Percentiles rank a stretch among this genome's conserved stretches.
Evolutionary conservation across 2,113 vertebrate species (phyloP).

Genomic region (Tichodroma muraria): DNA sequence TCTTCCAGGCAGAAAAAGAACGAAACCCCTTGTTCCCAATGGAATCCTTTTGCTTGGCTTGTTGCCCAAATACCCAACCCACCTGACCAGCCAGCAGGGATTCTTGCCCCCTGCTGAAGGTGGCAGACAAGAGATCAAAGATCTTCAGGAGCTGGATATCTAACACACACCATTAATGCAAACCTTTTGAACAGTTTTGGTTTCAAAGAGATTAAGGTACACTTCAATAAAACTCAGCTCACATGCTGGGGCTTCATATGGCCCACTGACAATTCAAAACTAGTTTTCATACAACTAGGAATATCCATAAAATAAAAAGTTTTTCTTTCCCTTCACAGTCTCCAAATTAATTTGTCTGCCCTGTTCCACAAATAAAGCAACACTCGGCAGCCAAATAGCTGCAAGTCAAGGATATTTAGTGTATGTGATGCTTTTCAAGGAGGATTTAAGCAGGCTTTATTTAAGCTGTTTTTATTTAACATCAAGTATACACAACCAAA

Average conservation of each 20-base stretch:
- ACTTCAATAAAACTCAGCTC: not conserved
- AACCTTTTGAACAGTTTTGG: not conserved
- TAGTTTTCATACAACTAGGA: not conserved
- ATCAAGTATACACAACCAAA: not conserved
- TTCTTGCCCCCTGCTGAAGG: not conserved
- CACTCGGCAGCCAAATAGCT: not conserved
- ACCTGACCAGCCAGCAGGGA: not conserved
- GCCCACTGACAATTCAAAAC: not conserved
- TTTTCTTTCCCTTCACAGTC: not conserved
- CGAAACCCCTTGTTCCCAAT: not conserved
- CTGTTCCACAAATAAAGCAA: not conserved
- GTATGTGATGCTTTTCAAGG: not conserved
- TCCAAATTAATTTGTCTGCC: not conserved
- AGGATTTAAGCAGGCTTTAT: not conserved
- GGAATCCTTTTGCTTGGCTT: not conserved
- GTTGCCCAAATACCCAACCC: not conserved
- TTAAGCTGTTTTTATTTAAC: not conserved
- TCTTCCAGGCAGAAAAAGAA: not conserved
- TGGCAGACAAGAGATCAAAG: not conserved
- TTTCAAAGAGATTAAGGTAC: not conserved
- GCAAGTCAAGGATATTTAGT: not conserved
- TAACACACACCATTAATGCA: not conserved
- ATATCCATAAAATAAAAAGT: not conserved
- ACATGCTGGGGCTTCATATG: not conserved
- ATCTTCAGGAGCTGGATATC: not conserved